Base-by-base conservation (phyloP, 2,113 vertebrate species). In the Heterochromis multidens region DNA sequence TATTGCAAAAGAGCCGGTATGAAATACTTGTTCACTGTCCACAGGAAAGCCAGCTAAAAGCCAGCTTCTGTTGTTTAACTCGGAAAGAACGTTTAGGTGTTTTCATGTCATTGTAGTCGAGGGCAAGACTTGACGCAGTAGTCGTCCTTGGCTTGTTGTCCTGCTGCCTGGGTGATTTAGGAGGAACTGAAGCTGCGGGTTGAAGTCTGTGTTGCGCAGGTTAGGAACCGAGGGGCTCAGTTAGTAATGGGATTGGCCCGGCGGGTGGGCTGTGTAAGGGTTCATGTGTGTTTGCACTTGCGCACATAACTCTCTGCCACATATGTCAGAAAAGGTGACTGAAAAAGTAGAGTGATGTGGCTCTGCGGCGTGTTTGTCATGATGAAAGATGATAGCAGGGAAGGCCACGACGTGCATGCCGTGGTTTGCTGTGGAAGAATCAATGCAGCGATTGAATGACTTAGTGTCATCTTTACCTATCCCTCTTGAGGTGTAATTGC, bases 381-480 rank as follows among this genome's bases (percentile, higher is more conserved):
- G 23, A 67, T 88, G 86, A 90, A 67, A 60, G 81, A 91, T 83
- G 77, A 60, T 33, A n/a, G 16, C 57, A 14, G 80, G 58, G 74
- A 80, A 43, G 82, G 86, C 74, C 23, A 74, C 17, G 87, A 67
- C 31, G 19, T 74, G 62, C 17, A 49, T 63, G 2, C 70, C 7
- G 54, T 72, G 77, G 81, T 87, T 60, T 78, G 74, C 84, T 81
- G 78, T 9, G 62, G 58, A 77, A 29, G 88, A 86, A 93, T 94
- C 92, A 63, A 88, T 93, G 82, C 56, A 31, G 74, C 81, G 89
- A 94, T 93, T 88, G 89, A 94, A 79, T 79, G 88, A 89, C 81
- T 72, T 87, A 23, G 58, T 82, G 85, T 72, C 88, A 80, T 87
- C 84, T 67, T 62, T 33, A 5, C 56, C 82, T 37, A 65, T 70